phyloP scores from a whole-genome alignment of 2,797 vertebrate genomes.

The Miichthys miiuy region DNA sequence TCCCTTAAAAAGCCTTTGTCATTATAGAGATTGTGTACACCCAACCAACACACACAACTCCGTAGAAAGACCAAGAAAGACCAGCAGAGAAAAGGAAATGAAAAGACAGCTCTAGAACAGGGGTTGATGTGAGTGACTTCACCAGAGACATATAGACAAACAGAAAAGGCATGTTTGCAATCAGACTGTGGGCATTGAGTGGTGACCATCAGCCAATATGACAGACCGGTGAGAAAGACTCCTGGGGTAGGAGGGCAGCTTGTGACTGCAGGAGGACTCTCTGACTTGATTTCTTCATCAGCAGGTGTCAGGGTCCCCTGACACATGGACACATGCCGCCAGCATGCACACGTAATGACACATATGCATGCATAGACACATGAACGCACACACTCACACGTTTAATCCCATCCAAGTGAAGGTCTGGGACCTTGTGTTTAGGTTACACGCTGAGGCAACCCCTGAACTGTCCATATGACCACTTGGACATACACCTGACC shows the following conservation, averaged over 20 bases:
- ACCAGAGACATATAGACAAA: constrained; percentile 27
- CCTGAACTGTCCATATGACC: constrained; percentile 72
- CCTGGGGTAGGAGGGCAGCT: constrained; percentile 82
- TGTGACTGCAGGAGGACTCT: constrained; percentile 75
- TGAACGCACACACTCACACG: constrained; percentile 22
- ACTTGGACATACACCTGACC: constrained; percentile 53
- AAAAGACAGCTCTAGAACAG: constrained; percentile 1
- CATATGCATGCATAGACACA: constrained; percentile 28
- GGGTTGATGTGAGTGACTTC: constrained; percentile 18
- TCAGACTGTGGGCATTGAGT: constrained; percentile 63
- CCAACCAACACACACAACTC: not conserved
- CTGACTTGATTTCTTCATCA: constrained; percentile 86
- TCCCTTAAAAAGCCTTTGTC: too few species aligned
- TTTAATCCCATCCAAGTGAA: constrained; percentile 45
- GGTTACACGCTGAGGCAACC: constrained; percentile 65
- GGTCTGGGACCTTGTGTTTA: constrained; percentile 60
- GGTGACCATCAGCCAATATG: constrained; percentile 63
- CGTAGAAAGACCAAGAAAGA: constrained; percentile 26
- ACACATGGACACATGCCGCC: constrained; percentile 58
- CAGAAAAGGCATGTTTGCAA: constrained; percentile 71
- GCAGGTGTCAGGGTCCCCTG: constrained; percentile 74
- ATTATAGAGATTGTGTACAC: not conserved
- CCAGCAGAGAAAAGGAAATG: constrained; percentile 30
- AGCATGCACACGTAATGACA: constrained; percentile 53
- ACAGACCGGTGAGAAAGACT: constrained; percentile 78